Evolutionary conservation across 2,113 vertebrate species (phyloP).

Genomic region (Bos indicus): DNA sequence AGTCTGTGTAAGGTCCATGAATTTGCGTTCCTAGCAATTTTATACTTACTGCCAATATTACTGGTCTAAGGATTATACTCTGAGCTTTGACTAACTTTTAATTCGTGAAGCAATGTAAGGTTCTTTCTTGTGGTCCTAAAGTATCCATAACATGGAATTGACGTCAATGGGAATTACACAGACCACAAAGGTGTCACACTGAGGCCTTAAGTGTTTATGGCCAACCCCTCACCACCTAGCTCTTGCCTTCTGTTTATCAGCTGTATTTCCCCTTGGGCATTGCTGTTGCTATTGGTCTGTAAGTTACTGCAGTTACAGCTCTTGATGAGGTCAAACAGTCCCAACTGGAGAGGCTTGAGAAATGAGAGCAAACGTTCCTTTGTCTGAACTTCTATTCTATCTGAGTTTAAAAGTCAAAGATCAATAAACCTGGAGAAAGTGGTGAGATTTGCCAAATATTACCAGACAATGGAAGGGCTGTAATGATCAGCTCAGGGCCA

Average conservation of each 20-base stretch:
- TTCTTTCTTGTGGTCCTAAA: slow-evolving; percentile 24
- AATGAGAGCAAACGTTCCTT: slow-evolving; percentile 34
- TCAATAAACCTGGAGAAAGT: slow-evolving; percentile 10
- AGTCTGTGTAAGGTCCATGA: background rate
- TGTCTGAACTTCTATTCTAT: slow-evolving; percentile 22
- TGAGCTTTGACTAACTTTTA: background rate
- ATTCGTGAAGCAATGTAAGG: slow-evolving; percentile 33
- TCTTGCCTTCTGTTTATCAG: slow-evolving; percentile 58
- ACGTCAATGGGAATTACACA: slow-evolving; percentile 66
- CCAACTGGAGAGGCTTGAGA: slow-evolving; percentile 44
- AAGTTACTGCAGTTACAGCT: slow-evolving; percentile 61
- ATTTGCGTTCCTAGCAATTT: background rate
- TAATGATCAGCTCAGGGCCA: slow-evolving; percentile 31
- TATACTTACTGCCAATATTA: background rate
- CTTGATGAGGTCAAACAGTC: slow-evolving; percentile 69
- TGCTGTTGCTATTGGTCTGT: slow-evolving; percentile 48
- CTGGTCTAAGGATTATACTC: background rate
- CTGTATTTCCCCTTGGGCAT: slow-evolving; percentile 46
- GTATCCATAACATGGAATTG: slow-evolving; percentile 47
- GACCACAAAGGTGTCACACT: slow-evolving; percentile 43
- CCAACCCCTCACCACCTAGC: background rate
- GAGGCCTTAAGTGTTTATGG: slow-evolving; percentile 51
- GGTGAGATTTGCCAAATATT: background rate
- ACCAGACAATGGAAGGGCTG: background rate
- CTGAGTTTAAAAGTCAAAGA: slow-evolving; percentile 18